Evolutionary conservation across 1,140 invertebrate species (phyloP), one percentile per base, ranked within the genome.

Genomic region (Drosophila sp.): DNA sequence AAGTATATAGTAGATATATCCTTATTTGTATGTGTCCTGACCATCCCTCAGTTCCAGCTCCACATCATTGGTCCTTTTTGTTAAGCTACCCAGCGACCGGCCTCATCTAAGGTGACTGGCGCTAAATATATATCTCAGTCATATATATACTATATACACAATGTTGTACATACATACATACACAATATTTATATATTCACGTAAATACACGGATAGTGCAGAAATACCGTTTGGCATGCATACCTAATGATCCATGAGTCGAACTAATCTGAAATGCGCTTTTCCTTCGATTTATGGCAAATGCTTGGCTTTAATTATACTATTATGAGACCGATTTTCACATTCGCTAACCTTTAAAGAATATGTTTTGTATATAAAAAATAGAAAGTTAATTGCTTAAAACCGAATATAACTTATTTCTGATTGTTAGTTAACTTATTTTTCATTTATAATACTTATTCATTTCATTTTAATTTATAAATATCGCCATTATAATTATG

Each of bases 11-110:
- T 21, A 21, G 13, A 11, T n/a, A 21, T 45, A 1, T 32, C 0
- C 16, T 0, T 58, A 16, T 13, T 7, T 61, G 29, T 48, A 9
- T 58, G 4, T 16, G 25, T 58, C 16, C 48, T 25, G 48, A 27
- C 14, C 62, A n/a, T 16, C 29, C 34, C 63, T 43, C 27, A 32
- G 57, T 62, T 61, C 45, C 27, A 32, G 57, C 51, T 61, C 45
- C 29, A 46, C 57, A 51, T 69, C 65, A 69, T 69, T 69, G 61
- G 65, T 69, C 46, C 57, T 51, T 41, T 69, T 43, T 69, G 65
- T 69, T 69, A 50, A 67, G 54, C 27, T 61, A 69, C 27, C 7
- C 65, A 45, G 57, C 58, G 34, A 34, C 56, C 43, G 34, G 29
- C 41, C 16, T 25, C 38, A 36, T 48, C 41, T 29, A 7, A n/a